A percentile compares a stretch with the other conserved stretches of the same genome.
phyloP scores from a whole-genome alignment of 1,140 invertebrate species.

The Nebria ingens region DNA sequence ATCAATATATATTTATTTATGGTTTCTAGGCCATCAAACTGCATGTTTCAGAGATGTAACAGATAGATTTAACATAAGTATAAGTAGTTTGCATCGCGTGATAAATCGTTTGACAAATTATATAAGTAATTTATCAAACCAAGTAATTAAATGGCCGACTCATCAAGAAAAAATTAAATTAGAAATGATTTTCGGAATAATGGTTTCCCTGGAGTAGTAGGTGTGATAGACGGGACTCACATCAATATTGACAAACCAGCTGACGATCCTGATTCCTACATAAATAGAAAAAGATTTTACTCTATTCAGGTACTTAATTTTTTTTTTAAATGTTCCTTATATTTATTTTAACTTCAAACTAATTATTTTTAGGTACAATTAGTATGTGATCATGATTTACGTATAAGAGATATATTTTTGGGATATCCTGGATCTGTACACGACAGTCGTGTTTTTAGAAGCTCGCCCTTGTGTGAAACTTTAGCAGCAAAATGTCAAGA shows the following conservation, averaged over 20 bases:
- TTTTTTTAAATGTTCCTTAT: conserved; percentile 1
- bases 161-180: conserved; percentile 20
- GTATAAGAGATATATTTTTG: conserved; percentile 20
- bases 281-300: conserved; percentile 23
- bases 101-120: conserved; percentile 22
- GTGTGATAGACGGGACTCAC: conserved; percentile 24
- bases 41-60: conserved; percentile 25
- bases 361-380: conserved; percentile 18
- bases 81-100: conserved; percentile 23
- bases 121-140: conserved; percentile 19
- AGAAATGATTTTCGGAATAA: conserved; percentile 20
- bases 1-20: conserved; percentile 24
- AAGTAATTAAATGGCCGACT: conserved; percentile 24
- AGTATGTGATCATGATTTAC: conserved; percentile 17
- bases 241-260: conserved; percentile 22
- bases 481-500: conserved; percentile 12
- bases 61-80: conserved; percentile 25
- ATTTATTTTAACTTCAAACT: conserved; percentile 1
- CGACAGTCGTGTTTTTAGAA: conserved; percentile 21
- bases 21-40: conserved; percentile 28
- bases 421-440: conserved; percentile 24
- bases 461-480: conserved; percentile 12
- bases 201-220: conserved; percentile 24
- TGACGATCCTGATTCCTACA: conserved; percentile 21
- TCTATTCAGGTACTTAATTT: conserved; percentile 21